These are phyloP conservation scores for Muscicapa adusta DNA, from an alignment of 2,113 vertebrate species.

Conservation along the genomic window DNA sequence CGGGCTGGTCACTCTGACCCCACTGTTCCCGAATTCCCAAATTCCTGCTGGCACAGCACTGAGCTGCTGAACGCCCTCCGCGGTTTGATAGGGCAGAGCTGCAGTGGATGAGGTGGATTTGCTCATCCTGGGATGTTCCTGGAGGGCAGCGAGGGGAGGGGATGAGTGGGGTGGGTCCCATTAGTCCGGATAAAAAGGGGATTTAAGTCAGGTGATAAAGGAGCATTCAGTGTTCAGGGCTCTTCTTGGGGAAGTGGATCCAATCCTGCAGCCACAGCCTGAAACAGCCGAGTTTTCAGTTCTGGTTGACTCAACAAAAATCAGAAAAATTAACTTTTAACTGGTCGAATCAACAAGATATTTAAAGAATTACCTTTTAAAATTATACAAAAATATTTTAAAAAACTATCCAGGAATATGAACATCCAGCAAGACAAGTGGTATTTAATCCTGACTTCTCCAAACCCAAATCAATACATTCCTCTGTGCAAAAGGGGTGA, in stretches of 20 bases:
- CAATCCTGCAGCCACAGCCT: not conserved
- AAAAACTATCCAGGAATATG: not conserved
- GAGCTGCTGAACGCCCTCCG: not conserved
- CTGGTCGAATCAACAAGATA: rapidly evolving
- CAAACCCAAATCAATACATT: not conserved
- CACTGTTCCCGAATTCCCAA: not conserved
- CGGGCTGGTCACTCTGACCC: not conserved
- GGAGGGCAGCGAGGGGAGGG: not conserved
- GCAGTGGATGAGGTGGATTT: not conserved
- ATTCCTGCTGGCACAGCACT: not conserved
- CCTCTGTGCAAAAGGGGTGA: not conserved
- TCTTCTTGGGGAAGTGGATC: not conserved
- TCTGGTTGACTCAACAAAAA: not conserved
- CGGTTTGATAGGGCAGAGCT: not conserved
- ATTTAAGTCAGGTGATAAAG: not conserved
- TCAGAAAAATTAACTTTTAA: not conserved
- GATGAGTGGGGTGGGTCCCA: rapidly evolving
- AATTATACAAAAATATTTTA: not conserved
- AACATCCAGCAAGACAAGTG: not conserved
- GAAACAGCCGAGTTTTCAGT: not conserved
- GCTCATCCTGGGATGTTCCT: rapidly evolving
- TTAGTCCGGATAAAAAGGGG: not conserved
- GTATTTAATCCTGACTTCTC: not conserved
- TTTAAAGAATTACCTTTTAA: not conserved
- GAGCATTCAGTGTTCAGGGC: not conserved